Evolutionary conservation across 1,140 invertebrate genomes (phyloP).

Genomic region (Ruditapes philippinarum): DNA sequence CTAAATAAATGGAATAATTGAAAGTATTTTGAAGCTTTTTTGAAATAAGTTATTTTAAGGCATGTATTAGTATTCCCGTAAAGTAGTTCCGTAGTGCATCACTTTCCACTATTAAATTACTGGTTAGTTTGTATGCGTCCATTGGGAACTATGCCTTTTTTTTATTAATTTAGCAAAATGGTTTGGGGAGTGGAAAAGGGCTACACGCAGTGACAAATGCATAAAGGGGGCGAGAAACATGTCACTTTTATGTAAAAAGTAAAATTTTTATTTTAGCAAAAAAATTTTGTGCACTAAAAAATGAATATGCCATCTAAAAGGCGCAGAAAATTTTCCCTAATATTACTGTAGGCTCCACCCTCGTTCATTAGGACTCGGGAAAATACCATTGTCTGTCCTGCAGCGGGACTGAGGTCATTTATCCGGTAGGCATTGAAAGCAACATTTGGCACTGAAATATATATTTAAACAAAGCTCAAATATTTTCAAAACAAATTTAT

Average conservation of each 20-base stretch:
- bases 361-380: background rate
- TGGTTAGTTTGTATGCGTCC: background rate
- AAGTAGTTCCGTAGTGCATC: background rate
- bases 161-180: too few species aligned
- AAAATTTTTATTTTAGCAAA: background rate
- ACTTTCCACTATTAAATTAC: background rate
- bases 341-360: background rate
- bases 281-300: background rate
- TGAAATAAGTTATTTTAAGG: too few species aligned
- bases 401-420: background rate
- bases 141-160: too few species aligned
- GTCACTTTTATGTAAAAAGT: background rate
- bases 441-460: background rate
- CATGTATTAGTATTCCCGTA: background rate
- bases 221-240: background rate
- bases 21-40: too few species aligned
- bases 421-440: background rate
- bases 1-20: too few species aligned
- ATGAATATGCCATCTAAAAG: background rate
- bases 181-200: too few species aligned
- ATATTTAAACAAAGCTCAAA: too few species aligned
- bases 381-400: conserved; percentile 3
- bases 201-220: too few species aligned
- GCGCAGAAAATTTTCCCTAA: background rate
- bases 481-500: too few species aligned